Evolutionary conservation across 2,797 vertebrate species (phyloP).

Genomic region (Pyrocephalus nanus): DNA sequence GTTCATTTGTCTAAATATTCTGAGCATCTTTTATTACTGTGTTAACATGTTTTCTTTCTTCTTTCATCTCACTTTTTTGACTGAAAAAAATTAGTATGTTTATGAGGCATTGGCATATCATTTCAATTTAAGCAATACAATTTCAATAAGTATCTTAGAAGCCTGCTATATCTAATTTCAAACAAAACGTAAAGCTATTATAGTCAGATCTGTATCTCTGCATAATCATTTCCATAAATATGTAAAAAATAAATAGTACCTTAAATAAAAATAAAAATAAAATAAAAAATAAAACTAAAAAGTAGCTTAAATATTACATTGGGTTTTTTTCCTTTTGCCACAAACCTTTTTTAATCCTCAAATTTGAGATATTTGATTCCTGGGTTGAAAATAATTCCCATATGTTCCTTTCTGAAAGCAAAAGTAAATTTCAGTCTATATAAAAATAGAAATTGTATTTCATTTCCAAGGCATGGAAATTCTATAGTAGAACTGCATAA

Average conservation of each 20-base stretch:
- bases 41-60: background rate
- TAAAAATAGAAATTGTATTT: conserved; percentile 40
- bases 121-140: background rate
- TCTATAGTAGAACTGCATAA: background rate
- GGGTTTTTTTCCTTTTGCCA: background rate
- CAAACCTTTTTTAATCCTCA: background rate
- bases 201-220: background rate
- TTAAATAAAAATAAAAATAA: background rate
- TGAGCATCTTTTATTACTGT: background rate
- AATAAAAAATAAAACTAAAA: background rate
- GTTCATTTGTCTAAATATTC: background rate
- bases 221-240: background rate
- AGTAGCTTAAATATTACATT: background rate
- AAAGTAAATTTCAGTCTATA: background rate
- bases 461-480: conserved; percentile 4
- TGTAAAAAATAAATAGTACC: background rate
- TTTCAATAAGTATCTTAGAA: background rate
- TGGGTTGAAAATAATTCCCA: conserved; percentile 4
- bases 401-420: conserved; percentile 12
- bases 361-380: conserved; percentile 28
- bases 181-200: background rate
- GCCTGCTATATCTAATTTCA: background rate
- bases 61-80: background rate
- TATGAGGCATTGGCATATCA: background rate
- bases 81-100: background rate